A percentile compares a stretch with the other conserved stretches of the same genome.
phyloP scores from a whole-genome alignment of 2,113 vertebrate genomes.

The Vulpes ferrilata region DNA sequence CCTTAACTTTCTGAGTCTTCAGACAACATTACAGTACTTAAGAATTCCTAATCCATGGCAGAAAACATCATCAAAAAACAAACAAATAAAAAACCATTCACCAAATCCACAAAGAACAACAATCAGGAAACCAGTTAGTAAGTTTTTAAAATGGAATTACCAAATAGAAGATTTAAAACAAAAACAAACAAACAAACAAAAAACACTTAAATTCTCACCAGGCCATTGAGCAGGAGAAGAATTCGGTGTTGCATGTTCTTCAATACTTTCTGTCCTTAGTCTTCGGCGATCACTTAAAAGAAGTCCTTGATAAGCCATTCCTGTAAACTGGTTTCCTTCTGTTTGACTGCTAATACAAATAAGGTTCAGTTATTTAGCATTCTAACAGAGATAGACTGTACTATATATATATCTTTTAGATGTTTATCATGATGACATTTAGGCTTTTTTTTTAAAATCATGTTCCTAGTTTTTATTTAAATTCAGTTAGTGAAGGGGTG shows the following conservation, averaged over 20 bases:
- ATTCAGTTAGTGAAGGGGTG: background rate
- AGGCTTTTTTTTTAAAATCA: background rate
- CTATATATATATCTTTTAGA: background rate
- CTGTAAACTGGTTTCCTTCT: constrained; percentile 97
- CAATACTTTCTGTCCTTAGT: constrained; percentile 97
- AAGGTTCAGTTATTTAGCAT: background rate
- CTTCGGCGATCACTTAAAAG: constrained; percentile 96
- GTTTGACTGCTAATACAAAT: constrained; percentile 91
- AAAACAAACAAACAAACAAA: background rate
- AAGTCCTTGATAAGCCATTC: constrained; percentile 98
- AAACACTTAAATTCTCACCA: constrained; percentile 88
- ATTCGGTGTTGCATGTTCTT: constrained; percentile 96
- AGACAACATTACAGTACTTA: constrained; percentile 39
- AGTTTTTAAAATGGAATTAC: constrained; percentile 24
- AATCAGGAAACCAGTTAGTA: background rate
- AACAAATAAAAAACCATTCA: background rate
- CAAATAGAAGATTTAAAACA: background rate
- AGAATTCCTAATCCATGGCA: constrained; percentile 51
- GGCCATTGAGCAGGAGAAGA: constrained; percentile 97
- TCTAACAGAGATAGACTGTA: background rate
- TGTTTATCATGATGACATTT: background rate
- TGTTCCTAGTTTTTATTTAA: background rate
- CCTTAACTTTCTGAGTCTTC: constrained; percentile 55
- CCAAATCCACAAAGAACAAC: constrained; percentile 1
- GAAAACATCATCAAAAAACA: constrained; percentile 55